Base-by-base conservation (phyloP, 1,140 invertebrate species). In the Drosophila trapezifrons region DNA sequence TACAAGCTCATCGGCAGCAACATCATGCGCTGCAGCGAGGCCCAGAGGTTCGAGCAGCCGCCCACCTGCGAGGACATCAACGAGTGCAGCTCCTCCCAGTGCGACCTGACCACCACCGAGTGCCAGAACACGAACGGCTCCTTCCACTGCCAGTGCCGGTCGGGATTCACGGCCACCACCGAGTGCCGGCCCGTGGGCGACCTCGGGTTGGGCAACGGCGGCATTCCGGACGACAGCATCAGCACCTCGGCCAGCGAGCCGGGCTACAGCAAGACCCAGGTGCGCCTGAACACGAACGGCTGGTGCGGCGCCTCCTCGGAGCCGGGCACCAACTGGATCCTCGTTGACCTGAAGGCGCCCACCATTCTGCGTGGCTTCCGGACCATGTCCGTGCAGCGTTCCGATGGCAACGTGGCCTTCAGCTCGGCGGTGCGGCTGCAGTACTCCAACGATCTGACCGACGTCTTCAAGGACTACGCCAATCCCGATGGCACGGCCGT, bases 51-150 rank as follows among this genome's bases (percentile, higher is more conserved):
- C 79, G 95, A 96, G 64, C 95, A 97, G 76, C 94, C 96, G 7
- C 97, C 98, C 5, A 95, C 94, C 59, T 98, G 97, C 85, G 96
- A 97, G 94, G 98, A 99, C 92, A 96, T 98, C 38, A 98, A 99
- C 81, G 98, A 99, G 93, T 99, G 98, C 92, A 93, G 94, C 2
- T 96, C 95, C 43, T 96, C 96, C 77, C 97, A 97, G 91, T 98
- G 97, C 93, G 98, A 98, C 92, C 93, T 96, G 18, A 96, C 96
- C 4, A 98, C 97, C 4, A 98, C 98, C 1, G 96, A 97, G 92
- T 99, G 98, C 92, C 95, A 96, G 52, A 99, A 99, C 89, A 96
- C 96, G 20, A 95, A 96, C 38, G 98, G 98, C 51, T 97, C 97
- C 22, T 99, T 98, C 93, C 96, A 95, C 62, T 99, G 98, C 89